Evolutionary conservation across 2,113 vertebrate genomes (phyloP).

Genomic region (Siniperca chuatsi): DNA sequence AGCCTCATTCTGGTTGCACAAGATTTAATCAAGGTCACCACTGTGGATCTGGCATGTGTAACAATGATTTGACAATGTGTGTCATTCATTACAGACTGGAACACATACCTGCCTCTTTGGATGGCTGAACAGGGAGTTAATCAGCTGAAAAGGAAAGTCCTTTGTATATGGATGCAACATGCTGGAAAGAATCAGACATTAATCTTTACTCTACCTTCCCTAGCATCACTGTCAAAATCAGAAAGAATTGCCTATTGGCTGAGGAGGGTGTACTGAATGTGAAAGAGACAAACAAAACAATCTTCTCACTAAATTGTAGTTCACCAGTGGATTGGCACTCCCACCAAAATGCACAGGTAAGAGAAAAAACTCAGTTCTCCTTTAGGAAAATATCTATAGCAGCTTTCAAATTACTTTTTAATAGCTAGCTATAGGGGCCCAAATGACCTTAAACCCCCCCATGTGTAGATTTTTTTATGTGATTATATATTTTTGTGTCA

Average conservation of each 20-base stretch:
- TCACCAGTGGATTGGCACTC: background rate
- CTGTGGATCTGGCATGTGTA: constrained; percentile 37
- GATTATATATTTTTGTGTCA: no score
- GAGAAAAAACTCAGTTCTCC: background rate
- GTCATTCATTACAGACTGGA: constrained; percentile 30
- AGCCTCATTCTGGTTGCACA: constrained; percentile 7
- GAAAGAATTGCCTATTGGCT: background rate
- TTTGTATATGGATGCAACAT: background rate
- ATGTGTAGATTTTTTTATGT: no score
- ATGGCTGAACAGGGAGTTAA: constrained; percentile 24
- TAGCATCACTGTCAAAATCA: constrained; percentile 21
- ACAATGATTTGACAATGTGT: constrained; percentile 30
- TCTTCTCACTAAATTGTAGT: background rate
- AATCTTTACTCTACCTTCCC: constrained; percentile 23
- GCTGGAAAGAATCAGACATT: constrained; percentile 37
- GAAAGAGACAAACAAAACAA: constrained; percentile 22
- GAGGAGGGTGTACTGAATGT: constrained; percentile 19
- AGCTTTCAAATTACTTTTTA: no score
- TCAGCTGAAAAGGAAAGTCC: constrained; percentile 29
- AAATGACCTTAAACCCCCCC: no score
- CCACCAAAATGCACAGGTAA: background rate
- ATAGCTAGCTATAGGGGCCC: no score
- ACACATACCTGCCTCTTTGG: constrained; percentile 32
- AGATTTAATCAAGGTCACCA: constrained; percentile 38
- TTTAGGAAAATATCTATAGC: background rate